Base-by-base conservation (phyloP, 2,888 invertebrate species). In the Tortrix viridana region DNA sequence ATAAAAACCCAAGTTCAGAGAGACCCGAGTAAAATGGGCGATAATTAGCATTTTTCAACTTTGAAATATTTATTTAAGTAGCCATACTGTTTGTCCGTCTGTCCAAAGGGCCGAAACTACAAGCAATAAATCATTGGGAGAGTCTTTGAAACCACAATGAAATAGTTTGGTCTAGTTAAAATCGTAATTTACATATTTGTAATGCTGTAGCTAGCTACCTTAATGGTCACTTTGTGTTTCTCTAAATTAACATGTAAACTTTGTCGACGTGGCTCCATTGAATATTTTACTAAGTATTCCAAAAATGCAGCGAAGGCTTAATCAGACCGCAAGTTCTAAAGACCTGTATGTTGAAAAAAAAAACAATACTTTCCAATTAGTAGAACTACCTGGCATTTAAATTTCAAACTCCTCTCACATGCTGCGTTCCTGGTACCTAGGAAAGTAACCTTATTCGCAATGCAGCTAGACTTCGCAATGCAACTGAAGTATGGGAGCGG, bases 61-160 rank as follows among this genome's bases (percentile, higher is more conserved):
- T 71, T 81, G 80, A 84, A 84, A 85, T 82, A 85, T 82, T 77
- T 84, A 83, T 85, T 84, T 82, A 82, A 82, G 88, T 85, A 84
- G 85, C 74, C 77, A 85, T 84, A 81, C 74, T 77, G 73, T 67
- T 72, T 86, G 83, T 85, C 53, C 68, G 72, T 74, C 43, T 55
- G 71, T 69, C 55, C 70, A 79, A 84, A 85, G 81, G 79, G 82
- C 82, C 77, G 71, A 77, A 74, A 79, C 74, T 81, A 74, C 68
- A 63, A 55, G 72, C 70, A 67, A 77, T 82, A 72, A 75, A 79
- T 85, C 82, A 79, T 73, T 69, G 69, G 26, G 60, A 60, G 67
- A 65, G 69, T 71, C 68, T 76, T 76, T 71, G 69, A 70, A 62
- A 68, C 69, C 71, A 72, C 72, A 74, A 76, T 73, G 68, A 44